Base-by-base conservation (phyloP, 2,113 vertebrate genomes). In the Silurus asotus region DNA sequence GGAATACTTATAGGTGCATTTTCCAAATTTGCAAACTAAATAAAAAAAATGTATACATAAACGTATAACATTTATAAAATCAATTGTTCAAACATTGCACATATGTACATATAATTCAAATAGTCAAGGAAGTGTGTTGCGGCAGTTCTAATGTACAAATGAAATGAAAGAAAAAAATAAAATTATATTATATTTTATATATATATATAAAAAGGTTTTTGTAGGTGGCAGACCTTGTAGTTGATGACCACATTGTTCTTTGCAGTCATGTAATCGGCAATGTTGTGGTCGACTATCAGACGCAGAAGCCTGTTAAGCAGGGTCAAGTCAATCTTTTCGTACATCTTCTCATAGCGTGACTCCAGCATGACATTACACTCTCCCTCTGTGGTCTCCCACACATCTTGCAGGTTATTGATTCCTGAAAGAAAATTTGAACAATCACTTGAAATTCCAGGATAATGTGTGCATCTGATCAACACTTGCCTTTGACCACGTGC, bases 201-300 rank as follows among this genome's bases (percentile, higher is more conserved):
- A n/a, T n/a, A n/a, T n/a, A n/a, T n/a, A n/a, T n/a, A n/a, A n/a
- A 19, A 5, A 17, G n/a, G 3, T 0, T 19, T 23, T 9, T 15
- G 11, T 8, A 49, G 13, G 3, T 8, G 23, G 25, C 82, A 89
- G 77, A 99, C 98, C 96, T 99, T 99, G 93, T 99, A 99, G 92
- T 99, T 99, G 92, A 99, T 99, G 88, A 99, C 98, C 15, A 99
- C 98, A 0, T 99, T 99, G 95, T 99, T 99, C 93, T 99, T 99
- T 87, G 98, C 98, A 0, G 98, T 99, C 98, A 99, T 99, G 94
- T 99, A 99, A 93, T 99, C 98, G 78, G 98, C 98, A 10, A 99
- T 99, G 93, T 99, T 99, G 95, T 99, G 98, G 91, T 99, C 98
- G 0, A 99, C 98, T 0, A 99, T 99, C 53, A 99, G 97, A 90